Evolutionary conservation across 2,888 invertebrate genomes (phyloP), one percentile per base, ranked within the genome.

Genomic region (Tolmerus cingulatus): DNA sequence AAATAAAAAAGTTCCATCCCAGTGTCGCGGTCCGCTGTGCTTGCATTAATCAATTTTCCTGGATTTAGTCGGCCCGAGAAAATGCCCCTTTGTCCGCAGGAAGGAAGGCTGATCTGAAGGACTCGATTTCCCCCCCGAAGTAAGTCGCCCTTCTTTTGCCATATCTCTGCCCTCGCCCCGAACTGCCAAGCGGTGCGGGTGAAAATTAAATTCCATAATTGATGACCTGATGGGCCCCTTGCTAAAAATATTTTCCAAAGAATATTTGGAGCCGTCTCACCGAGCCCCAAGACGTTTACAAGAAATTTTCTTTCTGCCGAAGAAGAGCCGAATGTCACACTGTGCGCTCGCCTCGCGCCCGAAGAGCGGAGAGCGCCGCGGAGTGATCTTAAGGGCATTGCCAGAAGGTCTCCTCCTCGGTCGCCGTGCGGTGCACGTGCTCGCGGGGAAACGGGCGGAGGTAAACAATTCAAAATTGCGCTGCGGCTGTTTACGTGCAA

Each of bases 181-280:
- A 16, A 76, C 37, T 16, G 66, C 9, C 2, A 19, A 9, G n/a
- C 23, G 7, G 27, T 27, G 23, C 23, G 27, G 66, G 27, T 19
- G 66, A 27, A 66, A 66, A 23, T 23, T 66, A 9, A 23, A 19
- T 55, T 66, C 23, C 66, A 66, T 66, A 23, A 27, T 66, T 66
- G 66, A 66, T 66, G 19, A 8, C 51, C n/a, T 51, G n/a, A 51
- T 19, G 1, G 2, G 66, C 12, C 66, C 23, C 2, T 16, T 12
- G 34, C 40, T 76, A 76, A 76, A 66, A 37, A 76, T 76, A 76
- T 76, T 76, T 76, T 76, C 76, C 76, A 76, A 37, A 76, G 27
- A 76, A n/a, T 12, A 37, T 37, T 76, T 76, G 76, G 19, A 37
- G 37, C 7, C 40, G 8, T 19, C n/a, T 76, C 30, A 14, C 19